A percentile compares a stretch with the other conserved stretches of the same genome.
phyloP scores from a whole-genome alignment of 2,888 invertebrate genomes.

The Phyllotreta cruciferae region DNA sequence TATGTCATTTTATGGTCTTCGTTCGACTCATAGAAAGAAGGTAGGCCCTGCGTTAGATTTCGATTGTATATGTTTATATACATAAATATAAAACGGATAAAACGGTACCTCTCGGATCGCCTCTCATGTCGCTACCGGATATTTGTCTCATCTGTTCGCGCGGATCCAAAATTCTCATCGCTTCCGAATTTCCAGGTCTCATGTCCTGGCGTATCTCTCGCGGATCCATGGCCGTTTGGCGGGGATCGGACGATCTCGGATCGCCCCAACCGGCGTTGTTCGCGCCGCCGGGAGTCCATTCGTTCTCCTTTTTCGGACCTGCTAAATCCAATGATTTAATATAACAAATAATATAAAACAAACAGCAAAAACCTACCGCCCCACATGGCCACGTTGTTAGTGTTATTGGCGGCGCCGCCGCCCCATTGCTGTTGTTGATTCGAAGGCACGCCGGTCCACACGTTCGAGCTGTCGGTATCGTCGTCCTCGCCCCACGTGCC shows the following conservation, averaged over 20 bases:
- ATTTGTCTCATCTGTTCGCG: slow-evolving; percentile 62
- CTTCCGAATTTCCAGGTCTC: slow-evolving; percentile 61
- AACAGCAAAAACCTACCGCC: slow-evolving; percentile 50
- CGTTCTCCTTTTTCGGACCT: slow-evolving; percentile 62
- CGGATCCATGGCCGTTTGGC: slow-evolving; percentile 60
- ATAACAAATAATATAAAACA: too few species aligned
- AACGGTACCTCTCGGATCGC: slow-evolving; percentile 70
- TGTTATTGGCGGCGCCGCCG: slow-evolving; percentile 63
- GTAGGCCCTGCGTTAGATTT: background rate
- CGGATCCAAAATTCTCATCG: slow-evolving; percentile 66
- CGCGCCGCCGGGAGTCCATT: slow-evolving; percentile 64
- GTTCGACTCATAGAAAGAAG: background rate
- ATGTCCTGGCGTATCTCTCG: slow-evolving; percentile 62
- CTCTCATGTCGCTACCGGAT: slow-evolving; percentile 69
- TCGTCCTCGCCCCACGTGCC: slow-evolving; percentile 97
- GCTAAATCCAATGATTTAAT: too few species aligned
- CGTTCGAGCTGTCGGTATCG: slow-evolving; percentile 79
- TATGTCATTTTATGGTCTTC: too few species aligned
- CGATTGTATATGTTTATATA: background rate
- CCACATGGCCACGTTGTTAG: slow-evolving; percentile 62
- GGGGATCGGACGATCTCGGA: slow-evolving; percentile 60
- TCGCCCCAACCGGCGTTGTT: slow-evolving; percentile 62
- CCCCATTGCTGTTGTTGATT: slow-evolving; percentile 70
- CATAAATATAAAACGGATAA: too few species aligned
- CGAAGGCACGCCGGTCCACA: slow-evolving; percentile 84